These are phyloP conservation scores for Drosophila equinoxialis DNA, from an alignment of 1,140 invertebrate genomes.

Conservation along the genomic window DNA sequence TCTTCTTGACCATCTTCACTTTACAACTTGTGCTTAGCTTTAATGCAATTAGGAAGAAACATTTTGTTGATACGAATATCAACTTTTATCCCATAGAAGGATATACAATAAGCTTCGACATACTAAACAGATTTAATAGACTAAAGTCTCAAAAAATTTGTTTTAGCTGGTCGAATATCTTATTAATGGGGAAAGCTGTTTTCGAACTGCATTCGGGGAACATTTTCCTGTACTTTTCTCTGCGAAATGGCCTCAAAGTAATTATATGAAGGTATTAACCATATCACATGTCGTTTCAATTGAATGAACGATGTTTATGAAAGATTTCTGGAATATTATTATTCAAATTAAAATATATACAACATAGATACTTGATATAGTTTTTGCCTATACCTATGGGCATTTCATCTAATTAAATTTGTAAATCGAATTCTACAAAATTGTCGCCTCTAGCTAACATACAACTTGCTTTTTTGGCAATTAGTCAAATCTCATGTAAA, in stretches of 20 bases:
- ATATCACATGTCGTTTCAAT: too few relatives aligned
- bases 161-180: too few relatives aligned
- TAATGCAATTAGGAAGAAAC: not conserved
- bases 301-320: too few relatives aligned
- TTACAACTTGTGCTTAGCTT: slow-evolving; percentile 1
- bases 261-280: too few relatives aligned
- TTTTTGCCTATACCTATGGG: not conserved
- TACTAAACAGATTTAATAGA: too few relatives aligned
- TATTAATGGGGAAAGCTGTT: too few relatives aligned
- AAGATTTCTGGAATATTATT: too few relatives aligned
- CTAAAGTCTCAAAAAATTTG: too few relatives aligned
- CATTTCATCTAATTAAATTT: slow-evolving; percentile 9
- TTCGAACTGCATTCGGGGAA: too few relatives aligned
- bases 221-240: too few relatives aligned
- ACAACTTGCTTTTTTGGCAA: slow-evolving; percentile 12
- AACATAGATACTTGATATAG: not conserved
- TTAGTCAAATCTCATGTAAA: slow-evolving; percentile 13
- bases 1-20: slow-evolving; percentile 33
- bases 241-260: too few relatives aligned
- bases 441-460: slow-evolving; percentile 6
- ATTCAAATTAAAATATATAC: not conserved
- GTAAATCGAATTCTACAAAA: slow-evolving; percentile 1
- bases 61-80: not conserved
- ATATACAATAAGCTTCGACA: too few relatives aligned
- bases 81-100: not conserved